Percentiles rank a stretch among this genome's conserved stretches.
Evolutionary conservation across 2,797 vertebrate genomes (phyloP).

Genomic region (Bovichtus diacanthus): DNA sequence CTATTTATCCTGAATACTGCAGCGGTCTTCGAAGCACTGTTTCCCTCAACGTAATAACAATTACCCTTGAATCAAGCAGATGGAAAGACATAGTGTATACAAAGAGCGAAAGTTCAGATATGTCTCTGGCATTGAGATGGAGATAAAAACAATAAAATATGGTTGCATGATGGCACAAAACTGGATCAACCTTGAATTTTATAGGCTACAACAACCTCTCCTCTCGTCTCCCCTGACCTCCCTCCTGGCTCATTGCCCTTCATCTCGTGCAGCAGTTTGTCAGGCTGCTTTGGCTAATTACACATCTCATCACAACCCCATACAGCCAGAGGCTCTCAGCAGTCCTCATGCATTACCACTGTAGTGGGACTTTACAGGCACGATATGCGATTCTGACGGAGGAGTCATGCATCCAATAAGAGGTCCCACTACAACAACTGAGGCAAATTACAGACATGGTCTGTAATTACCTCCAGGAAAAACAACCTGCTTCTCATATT

Average conservation of each 20-base stretch:
- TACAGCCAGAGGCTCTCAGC: constrained; percentile 67
- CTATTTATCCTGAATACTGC: constrained; percentile 31
- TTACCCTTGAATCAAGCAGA: constrained; percentile 12
- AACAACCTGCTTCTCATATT: constrained; percentile 34
- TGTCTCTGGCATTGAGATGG: constrained; percentile 5
- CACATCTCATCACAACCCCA: constrained; percentile 70
- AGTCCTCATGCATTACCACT: constrained; percentile 54
- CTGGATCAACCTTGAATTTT: constrained; percentile 52
- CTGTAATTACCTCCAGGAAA: constrained; percentile 32
- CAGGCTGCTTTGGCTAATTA: constrained; percentile 75
- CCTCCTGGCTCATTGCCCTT: constrained; percentile 69
- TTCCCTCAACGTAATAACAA: constrained; percentile 10
- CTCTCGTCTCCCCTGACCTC: constrained; percentile 56
- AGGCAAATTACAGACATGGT: constrained; percentile 46
- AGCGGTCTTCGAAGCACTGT: background rate
- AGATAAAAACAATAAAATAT: constrained; percentile 32
- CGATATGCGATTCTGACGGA: constrained; percentile 39
- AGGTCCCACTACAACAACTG: constrained; percentile 40
- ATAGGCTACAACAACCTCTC: constrained; percentile 35
- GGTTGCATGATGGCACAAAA: constrained; percentile 37
- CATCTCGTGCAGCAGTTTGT: constrained; percentile 75
- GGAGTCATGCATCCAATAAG: constrained; percentile 46
- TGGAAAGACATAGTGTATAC: constrained; percentile 2
- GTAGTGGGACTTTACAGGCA: constrained; percentile 50
- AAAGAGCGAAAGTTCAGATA: constrained; percentile 3